phyloP scores from a whole-genome alignment of 2,797 vertebrate species.

The Onychomys torridus region DNA sequence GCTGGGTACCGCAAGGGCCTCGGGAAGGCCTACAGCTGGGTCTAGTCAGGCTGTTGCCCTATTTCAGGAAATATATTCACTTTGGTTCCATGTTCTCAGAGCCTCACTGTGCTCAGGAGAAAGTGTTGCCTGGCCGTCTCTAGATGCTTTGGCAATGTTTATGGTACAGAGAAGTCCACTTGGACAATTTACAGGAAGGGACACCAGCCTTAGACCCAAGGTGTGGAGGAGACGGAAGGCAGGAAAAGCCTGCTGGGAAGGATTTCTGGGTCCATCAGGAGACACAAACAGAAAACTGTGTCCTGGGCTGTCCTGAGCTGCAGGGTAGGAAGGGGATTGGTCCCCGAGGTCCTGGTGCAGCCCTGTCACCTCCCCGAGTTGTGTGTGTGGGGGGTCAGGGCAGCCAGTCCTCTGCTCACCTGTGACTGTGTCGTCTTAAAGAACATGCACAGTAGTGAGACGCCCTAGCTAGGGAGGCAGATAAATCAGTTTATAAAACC shows the following conservation, averaged over 20 bases:
- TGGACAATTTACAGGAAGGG: background rate
- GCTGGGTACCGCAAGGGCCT: background rate
- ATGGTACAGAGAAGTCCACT: background rate
- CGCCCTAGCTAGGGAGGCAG: conserved; percentile 1
- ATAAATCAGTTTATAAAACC: conserved; percentile 30
- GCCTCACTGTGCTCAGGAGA: background rate
- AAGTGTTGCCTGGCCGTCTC: background rate
- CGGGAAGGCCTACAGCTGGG: background rate
- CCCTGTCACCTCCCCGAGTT: rapidly evolving
- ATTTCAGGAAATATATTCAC: background rate
- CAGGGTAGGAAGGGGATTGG: background rate
- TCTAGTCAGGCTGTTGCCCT: background rate
- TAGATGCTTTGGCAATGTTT: background rate
- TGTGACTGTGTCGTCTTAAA: conserved; percentile 45
- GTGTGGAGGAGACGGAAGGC: background rate
- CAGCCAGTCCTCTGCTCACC: background rate
- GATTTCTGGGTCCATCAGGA: background rate
- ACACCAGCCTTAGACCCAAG: rapidly evolving
- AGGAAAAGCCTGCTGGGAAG: background rate
- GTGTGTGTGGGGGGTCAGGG: no score
- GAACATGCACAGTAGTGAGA: conserved; percentile 56
- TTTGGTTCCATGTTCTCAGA: background rate
- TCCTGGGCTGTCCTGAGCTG: background rate
- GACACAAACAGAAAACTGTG: background rate
- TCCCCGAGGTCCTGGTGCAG: background rate